phyloP scores from a whole-genome alignment of 1,140 invertebrate species.

The Stegodyphus dumicola region DNA sequence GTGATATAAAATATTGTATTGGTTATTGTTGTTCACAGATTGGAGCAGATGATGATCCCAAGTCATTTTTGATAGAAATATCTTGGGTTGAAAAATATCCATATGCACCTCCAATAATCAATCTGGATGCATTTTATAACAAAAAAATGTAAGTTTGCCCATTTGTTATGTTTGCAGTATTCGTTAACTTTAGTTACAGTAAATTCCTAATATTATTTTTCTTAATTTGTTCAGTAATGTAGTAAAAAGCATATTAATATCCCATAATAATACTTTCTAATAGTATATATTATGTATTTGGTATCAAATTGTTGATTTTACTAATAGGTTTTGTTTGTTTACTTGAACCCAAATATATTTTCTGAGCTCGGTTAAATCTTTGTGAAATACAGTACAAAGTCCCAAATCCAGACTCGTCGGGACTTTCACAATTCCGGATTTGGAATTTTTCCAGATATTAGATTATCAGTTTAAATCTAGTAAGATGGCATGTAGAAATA shows the following conservation, averaged over 20 bases:
- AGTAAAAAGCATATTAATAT: background rate
- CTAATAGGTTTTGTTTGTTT: no score
- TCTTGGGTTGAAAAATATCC: constrained; percentile 88
- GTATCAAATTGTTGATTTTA: no score
- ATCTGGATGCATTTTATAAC: constrained; percentile 94
- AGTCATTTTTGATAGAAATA: constrained; percentile 89
- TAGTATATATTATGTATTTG: background rate
- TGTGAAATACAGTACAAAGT: no score
- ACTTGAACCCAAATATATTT: no score
- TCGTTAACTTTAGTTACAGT: constrained; percentile 33
- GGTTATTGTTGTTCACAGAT: constrained; percentile 7
- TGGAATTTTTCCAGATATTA: no score
- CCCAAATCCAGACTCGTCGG: no score
- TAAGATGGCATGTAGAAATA: no score
- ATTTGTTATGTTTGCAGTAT: constrained; percentile 40
- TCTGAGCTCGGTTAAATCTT: no score
- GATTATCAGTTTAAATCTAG: no score
- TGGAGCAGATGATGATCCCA: constrained; percentile 81
- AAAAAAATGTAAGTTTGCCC: constrained; percentile 83
- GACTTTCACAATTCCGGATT: no score
- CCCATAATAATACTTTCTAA: background rate
- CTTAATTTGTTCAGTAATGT: background rate
- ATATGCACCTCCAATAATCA: constrained; percentile 81
- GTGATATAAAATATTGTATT: no score
- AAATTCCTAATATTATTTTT: background rate